phyloP scores from a whole-genome alignment of 1,140 invertebrate species.

The Drosophila tristis region DNA sequence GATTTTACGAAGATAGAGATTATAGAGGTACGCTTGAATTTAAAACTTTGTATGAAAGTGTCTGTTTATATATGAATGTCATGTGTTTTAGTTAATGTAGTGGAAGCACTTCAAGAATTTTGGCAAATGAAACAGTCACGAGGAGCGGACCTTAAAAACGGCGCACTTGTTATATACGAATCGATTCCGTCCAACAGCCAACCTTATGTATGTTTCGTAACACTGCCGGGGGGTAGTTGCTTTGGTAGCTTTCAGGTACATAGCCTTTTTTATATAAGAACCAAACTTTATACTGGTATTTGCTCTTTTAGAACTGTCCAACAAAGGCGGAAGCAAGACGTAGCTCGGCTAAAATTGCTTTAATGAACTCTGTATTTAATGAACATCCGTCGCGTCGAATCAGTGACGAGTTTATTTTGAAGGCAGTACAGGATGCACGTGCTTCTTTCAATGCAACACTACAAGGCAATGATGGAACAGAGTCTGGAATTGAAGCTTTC shows the following conservation, averaged over 20 bases:
- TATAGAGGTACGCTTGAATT: conserved; percentile 61
- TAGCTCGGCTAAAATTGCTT: conserved; percentile 96
- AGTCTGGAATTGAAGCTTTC: conserved; percentile 95
- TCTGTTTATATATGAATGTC: background rate
- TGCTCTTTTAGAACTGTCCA: conserved; percentile 90
- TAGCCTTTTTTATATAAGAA: background rate
- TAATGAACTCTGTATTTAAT: conserved; percentile 99
- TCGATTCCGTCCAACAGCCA: conserved; percentile 95
- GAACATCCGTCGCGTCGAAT: conserved; percentile 97
- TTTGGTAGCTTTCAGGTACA: conserved; percentile 96
- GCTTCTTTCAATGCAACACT: conserved; percentile 87
- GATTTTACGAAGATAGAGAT: conserved; percentile 78
- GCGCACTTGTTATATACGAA: conserved; percentile 97
- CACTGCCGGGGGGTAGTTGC: conserved; percentile 96
- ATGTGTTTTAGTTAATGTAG: conserved; percentile 92
- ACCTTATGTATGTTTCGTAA: conserved; percentile 97
- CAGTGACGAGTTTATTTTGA: conserved; percentile 97
- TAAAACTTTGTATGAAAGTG: background rate
- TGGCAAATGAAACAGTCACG: conserved; percentile 98
- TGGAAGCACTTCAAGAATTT: conserved; percentile 97
- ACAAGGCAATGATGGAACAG: conserved; percentile 91
- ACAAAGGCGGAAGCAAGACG: conserved; percentile 97
- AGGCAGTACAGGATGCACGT: conserved; percentile 94
- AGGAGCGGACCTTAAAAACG: conserved; percentile 94
- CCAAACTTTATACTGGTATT: background rate